A percentile compares a stretch with the other conserved stretches of the same genome.
phyloP scores from a whole-genome alignment of 1,140 invertebrate species.

The Zaprionus lachaisei region DNA sequence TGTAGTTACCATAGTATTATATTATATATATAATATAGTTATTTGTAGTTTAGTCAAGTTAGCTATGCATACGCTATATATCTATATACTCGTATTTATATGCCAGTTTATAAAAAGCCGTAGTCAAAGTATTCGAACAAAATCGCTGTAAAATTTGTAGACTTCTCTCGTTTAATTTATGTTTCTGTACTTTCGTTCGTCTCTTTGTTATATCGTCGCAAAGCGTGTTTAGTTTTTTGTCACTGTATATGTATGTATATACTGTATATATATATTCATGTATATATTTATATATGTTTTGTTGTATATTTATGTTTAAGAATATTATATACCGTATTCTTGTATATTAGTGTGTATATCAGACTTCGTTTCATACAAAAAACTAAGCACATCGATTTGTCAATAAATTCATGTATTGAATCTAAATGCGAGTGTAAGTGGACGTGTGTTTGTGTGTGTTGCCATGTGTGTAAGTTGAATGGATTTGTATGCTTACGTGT shows the following conservation, averaged over 20 bases:
- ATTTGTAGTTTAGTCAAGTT: slow-evolving; percentile 34
- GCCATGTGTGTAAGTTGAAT: slow-evolving; percentile 5
- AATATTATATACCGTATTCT: slow-evolving; percentile 76
- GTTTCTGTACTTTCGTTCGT: slow-evolving; percentile 9
- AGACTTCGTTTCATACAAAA: slow-evolving; percentile 82
- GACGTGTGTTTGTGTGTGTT: slow-evolving; percentile 19
- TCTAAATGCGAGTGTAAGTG: slow-evolving; percentile 40
- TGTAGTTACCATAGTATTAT: background rate
- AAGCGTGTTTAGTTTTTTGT: slow-evolving; percentile 59
- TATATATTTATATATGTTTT: slow-evolving; percentile 35
- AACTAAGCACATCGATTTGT: slow-evolving; percentile 80
- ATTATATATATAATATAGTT: slow-evolving; percentile 32
- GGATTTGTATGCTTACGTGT: background rate
- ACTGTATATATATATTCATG: slow-evolving; percentile 31
- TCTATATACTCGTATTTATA: slow-evolving; percentile 25
- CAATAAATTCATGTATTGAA: slow-evolving; percentile 79
- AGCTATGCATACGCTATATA: slow-evolving; percentile 32
- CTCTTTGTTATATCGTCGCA: slow-evolving; percentile 40
- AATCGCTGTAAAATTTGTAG: slow-evolving; percentile 58
- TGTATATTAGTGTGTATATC: slow-evolving; percentile 83
- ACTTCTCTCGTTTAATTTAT: slow-evolving; percentile 9
- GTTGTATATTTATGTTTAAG: slow-evolving; percentile 80
- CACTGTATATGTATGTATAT: slow-evolving; percentile 50
- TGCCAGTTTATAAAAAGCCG: slow-evolving; percentile 48
- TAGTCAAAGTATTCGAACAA: slow-evolving; percentile 50